Base-by-base conservation (phyloP, 2,888 invertebrate species). In the Cybosia mesomella region DNA sequence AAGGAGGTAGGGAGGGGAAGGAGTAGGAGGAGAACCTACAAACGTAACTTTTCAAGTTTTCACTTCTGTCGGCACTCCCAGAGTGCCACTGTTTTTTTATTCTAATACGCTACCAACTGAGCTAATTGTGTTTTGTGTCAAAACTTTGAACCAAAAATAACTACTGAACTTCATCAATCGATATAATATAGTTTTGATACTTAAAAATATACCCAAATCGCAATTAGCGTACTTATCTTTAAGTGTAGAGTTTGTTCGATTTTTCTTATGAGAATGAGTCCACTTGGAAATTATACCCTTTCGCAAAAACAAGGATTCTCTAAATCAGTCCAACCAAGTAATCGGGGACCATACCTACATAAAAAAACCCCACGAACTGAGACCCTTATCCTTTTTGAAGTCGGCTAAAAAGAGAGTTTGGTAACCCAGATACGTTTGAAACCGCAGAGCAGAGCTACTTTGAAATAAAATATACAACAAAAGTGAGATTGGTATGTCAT, bases 401-500 rank as follows among this genome's bases (percentile, higher is more conserved):
- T 43, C 18, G 39, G 4, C 15, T 39, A 43, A 43, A 43, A 18
- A 18, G 39, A 43, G 43, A 43, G 43, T 18, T 43, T 18, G 1
- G 43, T 43, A 0, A 43, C 18, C 43, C 7, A 43, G 18, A 43
- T 22, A 24, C 24, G 7, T 28, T 24, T 24, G 55, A 55, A 15
- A 55, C 55, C 55, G 55, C 24, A 15, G 28, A 15, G 8, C 8
- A 55, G 15, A 28, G 28, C 55, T 55, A n/a, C 49, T 59, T 76
- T 18, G 32, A 59, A 65, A 70, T 57, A 66, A 67, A 63, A 39
- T 39, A 54, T 66, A 58, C 74, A 65, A 77, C 71, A 72, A 71
- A 68, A 76, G 64, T 64, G 24, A 72, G 74, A 74, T 75, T 75
- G 66, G 74, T 75, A 67, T 71, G 73, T 79, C 76, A 79, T 76